These are phyloP conservation scores for Heterotilapia buettikoferi DNA, from an alignment of 2,113 vertebrate genomes.

Conservation along the genomic window DNA sequence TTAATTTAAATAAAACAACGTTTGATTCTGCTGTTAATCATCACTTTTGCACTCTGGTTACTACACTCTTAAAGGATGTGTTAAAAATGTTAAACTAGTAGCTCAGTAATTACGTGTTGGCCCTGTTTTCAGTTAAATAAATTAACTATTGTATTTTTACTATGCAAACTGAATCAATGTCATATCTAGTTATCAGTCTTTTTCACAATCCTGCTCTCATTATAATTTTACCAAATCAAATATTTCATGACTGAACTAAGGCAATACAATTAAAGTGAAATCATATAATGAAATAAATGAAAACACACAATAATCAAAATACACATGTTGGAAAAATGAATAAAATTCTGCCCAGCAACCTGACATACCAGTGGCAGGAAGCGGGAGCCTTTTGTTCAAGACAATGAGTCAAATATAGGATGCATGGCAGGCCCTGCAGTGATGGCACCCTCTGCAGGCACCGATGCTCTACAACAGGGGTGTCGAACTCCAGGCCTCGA, in stretches of 20 bases:
- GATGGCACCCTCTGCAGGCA: not conserved
- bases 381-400: not conserved
- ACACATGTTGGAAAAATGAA: not conserved
- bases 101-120: not conserved
- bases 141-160: not conserved
- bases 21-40: not conserved
- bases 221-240: not conserved
- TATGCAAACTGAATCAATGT: not conserved
- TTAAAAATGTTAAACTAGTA: not conserved
- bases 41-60: not conserved
- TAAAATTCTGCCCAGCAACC: not conserved
- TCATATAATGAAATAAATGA: not conserved
- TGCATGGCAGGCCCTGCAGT: not conserved
- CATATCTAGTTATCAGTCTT: not conserved
- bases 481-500: not conserved
- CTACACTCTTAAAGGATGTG: not conserved
- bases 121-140: not conserved
- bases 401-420: not conserved
- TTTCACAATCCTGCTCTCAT: not conserved
- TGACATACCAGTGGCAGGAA: not conserved
- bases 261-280: not conserved
- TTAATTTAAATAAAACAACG: not conserved
- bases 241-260: not conserved
- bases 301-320: not conserved
- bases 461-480: not conserved